Conservation (phyloP, 2,888 invertebrate species). For the Auanema freiburgensis region DNA sequence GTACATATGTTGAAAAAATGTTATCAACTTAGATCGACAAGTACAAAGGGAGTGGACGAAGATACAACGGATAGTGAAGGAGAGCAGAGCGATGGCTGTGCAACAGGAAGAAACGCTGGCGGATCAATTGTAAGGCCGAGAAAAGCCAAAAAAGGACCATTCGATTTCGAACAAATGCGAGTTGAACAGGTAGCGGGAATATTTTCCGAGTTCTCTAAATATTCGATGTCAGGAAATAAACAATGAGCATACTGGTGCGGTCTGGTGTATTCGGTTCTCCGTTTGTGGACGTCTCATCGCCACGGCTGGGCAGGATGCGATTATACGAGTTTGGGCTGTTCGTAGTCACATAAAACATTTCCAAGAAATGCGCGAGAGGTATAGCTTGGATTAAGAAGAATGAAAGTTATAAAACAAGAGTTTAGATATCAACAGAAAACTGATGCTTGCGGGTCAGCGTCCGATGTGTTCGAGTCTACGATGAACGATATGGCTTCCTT, state of each 20-base stretch:
- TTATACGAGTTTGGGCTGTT: slow-evolving; percentile 91
- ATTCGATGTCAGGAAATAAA: slow-evolving; percentile 73
- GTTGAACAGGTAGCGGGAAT: slow-evolving; percentile 75
- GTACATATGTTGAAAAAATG: background rate
- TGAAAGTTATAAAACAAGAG: too few species aligned
- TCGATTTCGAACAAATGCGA: slow-evolving; percentile 88
- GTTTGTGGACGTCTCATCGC: slow-evolving; percentile 85
- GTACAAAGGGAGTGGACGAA: slow-evolving; percentile 6
- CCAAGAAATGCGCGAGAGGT: slow-evolving; percentile 92
- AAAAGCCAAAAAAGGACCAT: slow-evolving; percentile 92
- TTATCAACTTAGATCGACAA: background rate
- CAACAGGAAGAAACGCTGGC: too few species aligned
- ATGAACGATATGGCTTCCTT: slow-evolving; percentile 40
- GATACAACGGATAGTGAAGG: slow-evolving; percentile 40
- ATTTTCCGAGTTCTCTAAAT: background rate
- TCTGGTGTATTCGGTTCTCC: slow-evolving; percentile 99
- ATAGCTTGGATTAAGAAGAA: too few species aligned
- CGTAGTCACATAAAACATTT: slow-evolving; percentile 87
- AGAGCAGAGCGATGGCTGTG: slow-evolving; percentile 29
- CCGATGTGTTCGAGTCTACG: slow-evolving; percentile 28
- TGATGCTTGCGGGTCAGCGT: slow-evolving; percentile 24
- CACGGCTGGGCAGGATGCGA: slow-evolving; percentile 93
- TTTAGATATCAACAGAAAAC: slow-evolving; percentile 35
- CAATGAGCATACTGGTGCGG: slow-evolving; percentile 81
- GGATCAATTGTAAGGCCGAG: slow-evolving; percentile 77